Evolutionary conservation across 2,113 vertebrate genomes (phyloP).

Genomic region (Trematocara marginatum): DNA sequence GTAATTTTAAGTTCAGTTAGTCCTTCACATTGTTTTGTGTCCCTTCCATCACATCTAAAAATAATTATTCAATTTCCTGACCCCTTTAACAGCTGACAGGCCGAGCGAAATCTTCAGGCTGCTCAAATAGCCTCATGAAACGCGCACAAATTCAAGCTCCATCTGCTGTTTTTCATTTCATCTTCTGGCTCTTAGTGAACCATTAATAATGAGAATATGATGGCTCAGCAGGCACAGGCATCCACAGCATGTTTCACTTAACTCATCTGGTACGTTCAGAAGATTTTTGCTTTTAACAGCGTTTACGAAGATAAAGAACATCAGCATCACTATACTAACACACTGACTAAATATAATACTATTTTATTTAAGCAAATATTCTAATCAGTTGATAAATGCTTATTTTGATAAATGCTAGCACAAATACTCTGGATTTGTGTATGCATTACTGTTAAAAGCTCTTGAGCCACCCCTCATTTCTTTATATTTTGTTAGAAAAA

Average conservation of each 20-base stretch:
- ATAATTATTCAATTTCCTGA: neutral
- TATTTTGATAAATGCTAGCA: neutral
- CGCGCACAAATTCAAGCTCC: constrained; percentile 32
- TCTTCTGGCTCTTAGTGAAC: constrained; percentile 36
- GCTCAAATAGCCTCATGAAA: constrained; percentile 1
- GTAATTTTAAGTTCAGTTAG: neutral
- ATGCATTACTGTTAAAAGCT: neutral
- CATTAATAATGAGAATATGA: constrained; percentile 45
- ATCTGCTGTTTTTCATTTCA: constrained; percentile 48
- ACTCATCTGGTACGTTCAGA: neutral
- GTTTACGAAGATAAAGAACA: neutral
- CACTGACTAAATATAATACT: neutral
- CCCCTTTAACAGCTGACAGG: neutral
- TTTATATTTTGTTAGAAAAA: neutral
- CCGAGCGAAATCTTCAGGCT: neutral
- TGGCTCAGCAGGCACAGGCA: constrained; percentile 1
- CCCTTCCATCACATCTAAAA: neutral
- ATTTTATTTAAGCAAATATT: neutral
- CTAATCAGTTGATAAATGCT: neutral
- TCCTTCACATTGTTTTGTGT: neutral
- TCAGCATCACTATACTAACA: neutral
- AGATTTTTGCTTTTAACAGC: neutral
- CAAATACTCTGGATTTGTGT: neutral
- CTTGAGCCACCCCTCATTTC: neutral
- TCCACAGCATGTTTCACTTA: constrained; percentile 2